Evolutionary conservation across 2,113 vertebrate genomes (phyloP).

Genomic region (Philantomba maxwellii): DNA sequence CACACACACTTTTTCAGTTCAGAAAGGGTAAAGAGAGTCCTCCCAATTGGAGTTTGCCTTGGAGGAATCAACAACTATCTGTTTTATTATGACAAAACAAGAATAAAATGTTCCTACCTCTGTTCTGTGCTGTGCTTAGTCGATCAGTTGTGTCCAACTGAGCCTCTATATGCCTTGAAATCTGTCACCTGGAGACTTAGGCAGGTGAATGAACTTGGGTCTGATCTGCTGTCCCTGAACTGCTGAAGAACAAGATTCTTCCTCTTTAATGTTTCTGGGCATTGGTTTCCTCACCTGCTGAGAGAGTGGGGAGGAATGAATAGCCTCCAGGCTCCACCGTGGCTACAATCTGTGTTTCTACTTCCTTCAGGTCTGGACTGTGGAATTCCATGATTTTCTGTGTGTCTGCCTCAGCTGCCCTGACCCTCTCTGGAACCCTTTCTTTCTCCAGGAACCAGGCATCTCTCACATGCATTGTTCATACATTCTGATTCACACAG

Average conservation of each 20-base stretch:
- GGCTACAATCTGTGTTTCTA: not conserved
- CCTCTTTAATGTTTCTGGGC: not conserved
- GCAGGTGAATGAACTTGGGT: not conserved
- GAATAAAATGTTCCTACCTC: not conserved
- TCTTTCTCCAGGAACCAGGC: not conserved
- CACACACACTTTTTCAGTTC: not conserved
- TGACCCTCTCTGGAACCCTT: not conserved
- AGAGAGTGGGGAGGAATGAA: not conserved
- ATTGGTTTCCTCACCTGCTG: not conserved
- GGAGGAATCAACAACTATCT: not conserved
- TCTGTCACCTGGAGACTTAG: not conserved
- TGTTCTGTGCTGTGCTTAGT: not conserved
- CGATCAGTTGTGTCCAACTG: not conserved
- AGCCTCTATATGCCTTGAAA: not conserved
- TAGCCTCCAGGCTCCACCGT: not conserved
- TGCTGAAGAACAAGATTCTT: not conserved
- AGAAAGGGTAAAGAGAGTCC: not conserved
- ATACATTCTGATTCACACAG: not conserved
- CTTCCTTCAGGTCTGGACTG: not conserved
- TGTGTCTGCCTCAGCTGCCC: not conserved
- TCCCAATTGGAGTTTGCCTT: not conserved
- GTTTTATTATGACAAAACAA: not conserved
- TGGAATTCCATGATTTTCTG: not conserved
- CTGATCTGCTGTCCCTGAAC: not conserved
- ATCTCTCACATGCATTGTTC: not conserved